Evolutionary conservation across 2,797 vertebrate species (phyloP).

Genomic region (Trachops cirrhosus): DNA sequence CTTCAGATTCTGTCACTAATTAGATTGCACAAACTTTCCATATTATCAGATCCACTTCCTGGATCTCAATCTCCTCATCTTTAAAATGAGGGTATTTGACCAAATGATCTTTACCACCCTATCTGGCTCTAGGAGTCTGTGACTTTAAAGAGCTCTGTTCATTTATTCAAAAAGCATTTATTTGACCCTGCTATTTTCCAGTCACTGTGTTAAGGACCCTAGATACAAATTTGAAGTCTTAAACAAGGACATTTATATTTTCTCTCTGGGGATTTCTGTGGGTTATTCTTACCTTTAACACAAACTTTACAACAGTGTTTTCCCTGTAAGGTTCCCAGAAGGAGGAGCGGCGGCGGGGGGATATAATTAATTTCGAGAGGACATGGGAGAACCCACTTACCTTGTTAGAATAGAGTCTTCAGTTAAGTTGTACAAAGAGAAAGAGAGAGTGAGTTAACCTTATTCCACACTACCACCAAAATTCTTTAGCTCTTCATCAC

Average conservation of each 20-base stretch:
- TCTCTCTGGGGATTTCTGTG: not conserved
- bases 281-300: not conserved
- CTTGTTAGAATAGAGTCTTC: conserved; percentile 50
- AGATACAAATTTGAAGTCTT: not conserved
- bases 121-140: not conserved
- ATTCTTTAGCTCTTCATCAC: not conserved
- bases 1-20: not conserved
- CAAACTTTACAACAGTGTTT: not conserved
- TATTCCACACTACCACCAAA: not conserved
- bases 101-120: not conserved
- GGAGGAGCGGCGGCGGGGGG: not conserved
- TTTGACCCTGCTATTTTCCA: not conserved
- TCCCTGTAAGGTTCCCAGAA: not conserved
- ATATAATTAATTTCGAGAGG: conserved; percentile 1
- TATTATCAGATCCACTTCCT: not conserved
- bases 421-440: conserved; percentile 44
- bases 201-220: not conserved
- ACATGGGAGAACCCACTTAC: not conserved
- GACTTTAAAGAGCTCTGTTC: conserved; percentile 3
- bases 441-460: conserved; percentile 3
- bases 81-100: not conserved
- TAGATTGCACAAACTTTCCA: not conserved
- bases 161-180: not conserved
- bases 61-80: not conserved
- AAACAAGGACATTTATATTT: conserved; percentile 1